These are phyloP conservation scores for Pipistrellus nathusii DNA, from an alignment of 2,797 vertebrate species.

Conservation along the genomic window DNA sequence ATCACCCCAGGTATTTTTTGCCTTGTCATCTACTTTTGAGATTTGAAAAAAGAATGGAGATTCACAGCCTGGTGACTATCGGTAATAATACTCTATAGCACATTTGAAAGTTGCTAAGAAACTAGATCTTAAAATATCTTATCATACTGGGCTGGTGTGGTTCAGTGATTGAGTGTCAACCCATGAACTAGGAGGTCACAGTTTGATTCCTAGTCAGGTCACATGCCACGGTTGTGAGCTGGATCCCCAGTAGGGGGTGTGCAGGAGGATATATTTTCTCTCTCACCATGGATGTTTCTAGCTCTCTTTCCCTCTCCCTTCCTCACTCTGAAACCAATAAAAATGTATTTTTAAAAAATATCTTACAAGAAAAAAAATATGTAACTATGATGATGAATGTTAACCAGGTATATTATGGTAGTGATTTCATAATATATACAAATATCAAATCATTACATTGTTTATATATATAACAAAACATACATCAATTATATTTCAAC, in stretches of 20 bases:
- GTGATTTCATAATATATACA: not conserved
- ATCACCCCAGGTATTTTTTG: conserved; percentile 15
- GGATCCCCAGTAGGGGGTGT: too few relatives aligned
- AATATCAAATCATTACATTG: not conserved
- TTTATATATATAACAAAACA: not conserved
- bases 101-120: not conserved
- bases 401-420: not conserved
- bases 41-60: conserved; percentile 41
- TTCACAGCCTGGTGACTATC: not conserved
- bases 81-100: not conserved
- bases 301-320: too few relatives aligned
- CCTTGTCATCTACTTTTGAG: conserved; percentile 20
- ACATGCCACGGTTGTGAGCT: not conserved
- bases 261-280: too few relatives aligned
- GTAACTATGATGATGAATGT: not conserved
- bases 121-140: not conserved
- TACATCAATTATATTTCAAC: not conserved
- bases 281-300: too few relatives aligned
- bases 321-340: too few relatives aligned
- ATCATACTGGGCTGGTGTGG: too few relatives aligned
- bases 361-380: not conserved
- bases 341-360: not conserved
- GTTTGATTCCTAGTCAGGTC: too few relatives aligned
- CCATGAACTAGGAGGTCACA: too few relatives aligned
- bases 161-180: too few relatives aligned